Conservation (phyloP, 1,140 invertebrate species). For the Drosophila willistoni region DNA sequence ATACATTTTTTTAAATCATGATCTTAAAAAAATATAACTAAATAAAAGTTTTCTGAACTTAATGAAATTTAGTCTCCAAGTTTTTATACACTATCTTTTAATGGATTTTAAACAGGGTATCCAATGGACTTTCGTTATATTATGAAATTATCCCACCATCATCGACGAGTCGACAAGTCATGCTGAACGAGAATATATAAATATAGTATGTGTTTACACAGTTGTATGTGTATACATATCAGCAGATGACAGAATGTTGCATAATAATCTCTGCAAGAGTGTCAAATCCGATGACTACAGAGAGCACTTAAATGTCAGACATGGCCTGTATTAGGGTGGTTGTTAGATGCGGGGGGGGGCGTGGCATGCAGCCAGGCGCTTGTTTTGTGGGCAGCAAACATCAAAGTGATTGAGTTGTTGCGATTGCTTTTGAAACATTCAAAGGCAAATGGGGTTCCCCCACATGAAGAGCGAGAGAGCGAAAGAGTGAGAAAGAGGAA, state of each 20-base stretch:
- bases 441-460: conserved; percentile 14
- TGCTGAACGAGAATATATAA: neutral
- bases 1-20: too few relatives aligned
- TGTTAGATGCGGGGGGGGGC: neutral
- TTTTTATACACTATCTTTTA: too few relatives aligned
- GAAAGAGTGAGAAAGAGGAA: too few relatives aligned
- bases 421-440: conserved; percentile 71
- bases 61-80: too few relatives aligned
- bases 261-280: conserved; percentile 10
- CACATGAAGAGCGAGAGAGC: too few relatives aligned
- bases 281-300: conserved; percentile 62
- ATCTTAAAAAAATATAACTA: too few relatives aligned
- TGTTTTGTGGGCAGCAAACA: conserved; percentile 74
- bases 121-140: too few relatives aligned
- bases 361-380: conserved; percentile 22
- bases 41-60: too few relatives aligned
- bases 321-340: conserved; percentile 11
- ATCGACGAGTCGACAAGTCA: too few relatives aligned
- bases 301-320: conserved; percentile 62
- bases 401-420: conserved; percentile 81
- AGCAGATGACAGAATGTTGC: conserved; percentile 1
- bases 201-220: neutral
- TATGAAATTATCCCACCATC: too few relatives aligned
- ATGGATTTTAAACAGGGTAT: too few relatives aligned
- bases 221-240: neutral